These are phyloP conservation scores for Paragorgia papillata DNA, from an alignment of 92 coral and sea anemone genomes.

Conservation along the genomic window DNA sequence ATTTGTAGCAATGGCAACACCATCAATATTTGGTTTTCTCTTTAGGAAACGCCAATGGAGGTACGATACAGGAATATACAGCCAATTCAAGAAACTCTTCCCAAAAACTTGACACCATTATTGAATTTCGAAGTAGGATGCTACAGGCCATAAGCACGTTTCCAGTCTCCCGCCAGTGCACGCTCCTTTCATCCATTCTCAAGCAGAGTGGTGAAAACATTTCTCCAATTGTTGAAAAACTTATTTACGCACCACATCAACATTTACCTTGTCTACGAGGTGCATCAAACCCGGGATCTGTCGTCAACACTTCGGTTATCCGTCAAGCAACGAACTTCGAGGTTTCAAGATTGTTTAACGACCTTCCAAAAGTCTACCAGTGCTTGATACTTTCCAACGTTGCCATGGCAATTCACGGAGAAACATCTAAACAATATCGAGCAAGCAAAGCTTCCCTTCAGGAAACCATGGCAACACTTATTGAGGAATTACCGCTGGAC, in stretches of 20 bases:
- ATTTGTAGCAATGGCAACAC: no score
- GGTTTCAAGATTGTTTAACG: conserved; percentile 53
- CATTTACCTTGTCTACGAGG: conserved; percentile 18
- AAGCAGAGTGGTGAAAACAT: conserved; percentile 23
- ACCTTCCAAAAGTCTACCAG: conserved; percentile 74
- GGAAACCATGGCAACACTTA: conserved; percentile 2
- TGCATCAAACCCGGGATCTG: neutral
- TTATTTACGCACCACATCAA: conserved; percentile 10
- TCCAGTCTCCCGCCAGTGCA: conserved; percentile 30
- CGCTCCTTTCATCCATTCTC: conserved; percentile 21
- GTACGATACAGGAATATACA: neutral
- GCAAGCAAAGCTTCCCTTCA: neutral
- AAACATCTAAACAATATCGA: neutral
- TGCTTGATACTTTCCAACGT: conserved; percentile 60
- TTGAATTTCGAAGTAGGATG: conserved; percentile 31
- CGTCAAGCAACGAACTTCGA: conserved; percentile 1
- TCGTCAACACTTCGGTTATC: conserved; percentile 30
- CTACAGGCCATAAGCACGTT: conserved; percentile 15
- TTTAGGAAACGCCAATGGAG: neutral
- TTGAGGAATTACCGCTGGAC: neutral
- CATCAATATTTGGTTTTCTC: neutral
- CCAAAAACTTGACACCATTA: neutral
- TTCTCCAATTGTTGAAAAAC: neutral
- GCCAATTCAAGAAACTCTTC: neutral
- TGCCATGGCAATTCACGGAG: neutral